Evolutionary conservation across 2,113 vertebrate genomes (phyloP).

Genomic region (Anhinga anhinga): DNA sequence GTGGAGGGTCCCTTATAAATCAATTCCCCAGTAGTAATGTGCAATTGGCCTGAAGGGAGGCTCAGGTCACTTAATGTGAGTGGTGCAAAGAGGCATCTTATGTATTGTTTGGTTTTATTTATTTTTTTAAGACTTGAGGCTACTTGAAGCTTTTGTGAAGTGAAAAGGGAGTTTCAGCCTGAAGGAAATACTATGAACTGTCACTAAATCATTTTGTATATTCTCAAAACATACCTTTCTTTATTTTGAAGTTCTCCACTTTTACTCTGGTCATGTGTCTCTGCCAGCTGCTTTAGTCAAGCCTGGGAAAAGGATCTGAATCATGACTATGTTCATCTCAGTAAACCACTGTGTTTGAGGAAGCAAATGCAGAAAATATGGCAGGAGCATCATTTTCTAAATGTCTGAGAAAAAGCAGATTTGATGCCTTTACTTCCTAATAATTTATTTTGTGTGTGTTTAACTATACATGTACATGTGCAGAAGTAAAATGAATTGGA

Average conservation of each 20-base stretch:
- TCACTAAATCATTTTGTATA: not conserved
- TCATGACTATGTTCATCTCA: constrained; percentile 29
- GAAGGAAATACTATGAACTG: not conserved
- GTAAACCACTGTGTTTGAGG: constrained; percentile 2
- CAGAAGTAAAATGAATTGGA: not conserved
- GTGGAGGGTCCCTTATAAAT: constrained; percentile 54
- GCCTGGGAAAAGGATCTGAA: constrained; percentile 71
- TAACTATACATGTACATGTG: not conserved
- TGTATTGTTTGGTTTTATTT: constrained; percentile 19
- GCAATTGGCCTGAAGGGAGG: constrained; percentile 16
- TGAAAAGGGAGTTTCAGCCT: not conserved
- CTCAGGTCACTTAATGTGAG: constrained; percentile 23
- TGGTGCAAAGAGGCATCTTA: constrained; percentile 30
- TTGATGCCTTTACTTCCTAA: constrained; percentile 11
- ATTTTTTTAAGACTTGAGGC: not conserved
- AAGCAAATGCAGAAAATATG: not conserved
- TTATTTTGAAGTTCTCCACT: not conserved
- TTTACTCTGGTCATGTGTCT: constrained; percentile 39
- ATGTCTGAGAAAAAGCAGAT: constrained; percentile 1
- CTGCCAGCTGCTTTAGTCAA: constrained; percentile 25
- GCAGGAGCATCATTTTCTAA: not conserved
- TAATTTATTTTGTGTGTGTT: not conserved
- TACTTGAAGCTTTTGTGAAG: not conserved
- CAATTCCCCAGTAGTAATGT: not conserved
- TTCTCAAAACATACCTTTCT: not conserved